Conservation (phyloP, 2,113 vertebrate species). For the Perca schrenkii region DNA sequence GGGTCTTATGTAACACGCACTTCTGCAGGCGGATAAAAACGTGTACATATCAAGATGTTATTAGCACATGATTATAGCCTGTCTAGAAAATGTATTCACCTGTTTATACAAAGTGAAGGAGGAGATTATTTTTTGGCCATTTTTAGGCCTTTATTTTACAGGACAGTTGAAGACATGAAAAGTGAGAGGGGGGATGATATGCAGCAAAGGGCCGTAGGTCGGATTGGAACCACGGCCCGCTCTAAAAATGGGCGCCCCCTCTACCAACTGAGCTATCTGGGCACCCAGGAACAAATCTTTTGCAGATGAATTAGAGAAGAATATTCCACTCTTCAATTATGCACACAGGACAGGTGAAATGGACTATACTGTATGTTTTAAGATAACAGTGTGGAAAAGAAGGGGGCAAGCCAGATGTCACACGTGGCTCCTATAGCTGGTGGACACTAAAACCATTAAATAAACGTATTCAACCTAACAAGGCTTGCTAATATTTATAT, state of each 20-base stretch:
- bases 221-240: too few relatives aligned
- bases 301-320: not conserved
- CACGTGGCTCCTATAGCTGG: not conserved
- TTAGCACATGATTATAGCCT: not conserved
- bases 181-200: too few relatives aligned
- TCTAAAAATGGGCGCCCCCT: too few relatives aligned
- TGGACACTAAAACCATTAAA: not conserved
- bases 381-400: not conserved
- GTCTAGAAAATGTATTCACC: not conserved
- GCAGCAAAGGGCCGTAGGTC: too few relatives aligned
- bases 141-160: too few relatives aligned
- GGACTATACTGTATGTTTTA: not conserved
- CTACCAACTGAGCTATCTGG: too few relatives aligned
- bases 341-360: not conserved
- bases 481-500: too few relatives aligned
- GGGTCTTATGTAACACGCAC: constrained; percentile 1
- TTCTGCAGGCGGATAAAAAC: not conserved
- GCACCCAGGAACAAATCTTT: not conserved
- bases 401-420: not conserved
- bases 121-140: too few relatives aligned
- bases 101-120: not conserved
- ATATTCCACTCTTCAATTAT: not conserved
- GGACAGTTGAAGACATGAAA: too few relatives aligned
- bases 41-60: not conserved
- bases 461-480: too few relatives aligned